A percentile compares a stretch with the other conserved stretches of the same genome.
Conservation (phyloP, 2,888 invertebrate species). For the Amblyjoppa fuscipennis region DNA sequence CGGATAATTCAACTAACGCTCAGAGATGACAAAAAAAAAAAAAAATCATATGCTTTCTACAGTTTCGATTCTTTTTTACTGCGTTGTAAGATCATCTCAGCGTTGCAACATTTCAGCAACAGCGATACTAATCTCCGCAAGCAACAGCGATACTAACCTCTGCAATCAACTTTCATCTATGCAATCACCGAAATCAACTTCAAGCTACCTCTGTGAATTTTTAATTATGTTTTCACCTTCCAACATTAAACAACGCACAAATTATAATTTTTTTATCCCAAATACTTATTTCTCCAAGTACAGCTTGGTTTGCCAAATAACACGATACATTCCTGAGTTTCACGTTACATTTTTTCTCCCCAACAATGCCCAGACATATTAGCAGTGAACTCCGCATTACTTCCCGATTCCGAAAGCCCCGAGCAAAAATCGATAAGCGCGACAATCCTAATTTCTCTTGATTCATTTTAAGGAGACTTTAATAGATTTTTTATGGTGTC, state of each 20-base stretch:
- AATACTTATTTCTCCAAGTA: no score
- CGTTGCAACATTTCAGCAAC: background rate
- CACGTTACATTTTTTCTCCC: background rate
- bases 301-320: no score
- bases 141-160: background rate
- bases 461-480: background rate
- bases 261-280: no score
- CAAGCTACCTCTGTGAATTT: no score
- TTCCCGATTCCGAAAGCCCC: background rate
- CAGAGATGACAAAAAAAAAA: background rate
- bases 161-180: background rate
- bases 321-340: no score
- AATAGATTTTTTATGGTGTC: no score
- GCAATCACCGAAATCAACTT: background rate
- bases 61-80: background rate
- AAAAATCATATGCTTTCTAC: background rate
- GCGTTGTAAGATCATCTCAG: background rate
- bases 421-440: background rate
- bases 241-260: no score
- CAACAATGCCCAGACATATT: no score
- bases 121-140: background rate
- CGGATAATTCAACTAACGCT: background rate
- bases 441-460: conserved; percentile 10
- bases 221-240: no score
- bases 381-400: no score